Conservation (phyloP, 2,113 vertebrate genomes). For the Craseonycteris thonglongyai region DNA sequence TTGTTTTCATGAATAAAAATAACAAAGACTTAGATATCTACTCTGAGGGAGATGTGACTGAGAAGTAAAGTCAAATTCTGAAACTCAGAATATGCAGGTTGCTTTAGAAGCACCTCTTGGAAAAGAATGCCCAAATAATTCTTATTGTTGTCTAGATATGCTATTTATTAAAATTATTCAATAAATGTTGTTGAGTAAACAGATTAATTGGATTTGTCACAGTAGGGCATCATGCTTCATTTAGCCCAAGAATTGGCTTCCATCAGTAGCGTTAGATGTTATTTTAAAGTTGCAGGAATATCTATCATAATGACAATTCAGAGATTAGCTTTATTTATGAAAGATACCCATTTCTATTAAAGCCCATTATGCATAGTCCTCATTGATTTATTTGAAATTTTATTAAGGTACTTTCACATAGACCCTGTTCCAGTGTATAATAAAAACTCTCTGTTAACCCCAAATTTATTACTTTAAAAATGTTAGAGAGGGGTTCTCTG, state of each 20-base stretch:
- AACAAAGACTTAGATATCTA: not conserved
- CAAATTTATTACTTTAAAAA: not conserved
- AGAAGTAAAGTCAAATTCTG: not conserved
- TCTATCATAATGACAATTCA: conserved; percentile 35
- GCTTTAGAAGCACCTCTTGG: not conserved
- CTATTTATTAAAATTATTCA: conserved; percentile 12
- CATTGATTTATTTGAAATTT: conserved; percentile 15
- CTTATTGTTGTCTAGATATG: not conserved
- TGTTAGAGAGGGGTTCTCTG: not conserved
- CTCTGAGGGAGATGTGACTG: not conserved
- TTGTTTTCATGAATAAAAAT: not conserved
- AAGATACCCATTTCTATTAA: conserved; percentile 5
- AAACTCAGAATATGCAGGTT: not conserved
- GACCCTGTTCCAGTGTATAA: not conserved
- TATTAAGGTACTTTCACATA: not conserved
- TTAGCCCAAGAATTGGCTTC: not conserved
- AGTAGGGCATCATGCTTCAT: conserved; percentile 4
- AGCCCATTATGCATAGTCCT: not conserved
- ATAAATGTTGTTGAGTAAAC: conserved; percentile 23
- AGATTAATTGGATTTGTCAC: conserved; percentile 46
- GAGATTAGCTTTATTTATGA: conserved; percentile 9
- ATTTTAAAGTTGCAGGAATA: conserved; percentile 18
- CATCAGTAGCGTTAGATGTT: conserved; percentile 9
- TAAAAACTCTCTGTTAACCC: not conserved
- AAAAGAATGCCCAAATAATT: not conserved